These are phyloP conservation scores for Acomys russatus DNA, from an alignment of 2,797 vertebrate species.

Conservation along the genomic window DNA sequence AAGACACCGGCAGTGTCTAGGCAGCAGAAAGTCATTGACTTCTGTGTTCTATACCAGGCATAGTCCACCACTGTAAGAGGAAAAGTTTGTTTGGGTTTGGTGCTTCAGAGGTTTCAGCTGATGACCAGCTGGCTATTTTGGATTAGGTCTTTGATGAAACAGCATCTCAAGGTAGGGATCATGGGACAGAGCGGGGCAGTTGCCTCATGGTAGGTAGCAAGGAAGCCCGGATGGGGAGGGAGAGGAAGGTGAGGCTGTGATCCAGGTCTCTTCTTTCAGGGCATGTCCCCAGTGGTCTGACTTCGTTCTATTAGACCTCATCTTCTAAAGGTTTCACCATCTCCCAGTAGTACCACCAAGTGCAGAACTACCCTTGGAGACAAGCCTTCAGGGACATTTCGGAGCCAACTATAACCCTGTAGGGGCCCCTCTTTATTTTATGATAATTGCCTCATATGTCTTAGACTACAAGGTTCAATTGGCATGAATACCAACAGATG, in stretches of 20 bases:
- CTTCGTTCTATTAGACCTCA: not conserved
- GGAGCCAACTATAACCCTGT: too few relatives aligned
- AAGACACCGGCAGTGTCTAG: not conserved
- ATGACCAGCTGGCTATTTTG: not conserved
- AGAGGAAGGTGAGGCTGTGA: too few relatives aligned
- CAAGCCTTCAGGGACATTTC: not conserved
- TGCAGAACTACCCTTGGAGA: not conserved
- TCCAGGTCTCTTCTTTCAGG: not conserved
- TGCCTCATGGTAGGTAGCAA: not conserved
- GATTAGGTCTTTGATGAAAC: not conserved
- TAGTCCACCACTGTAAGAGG: not conserved
- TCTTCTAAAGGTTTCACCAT: not conserved
- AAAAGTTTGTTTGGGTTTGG: not conserved
- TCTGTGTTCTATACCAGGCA: too few relatives aligned
- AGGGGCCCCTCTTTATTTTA: not conserved
- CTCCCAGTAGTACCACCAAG: too few relatives aligned
- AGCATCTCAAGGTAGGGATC: not conserved
- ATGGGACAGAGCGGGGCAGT: fast-evolving
- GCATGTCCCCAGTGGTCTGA: not conserved
- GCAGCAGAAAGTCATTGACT: not conserved
- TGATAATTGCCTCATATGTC: not conserved
- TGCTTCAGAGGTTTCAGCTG: not conserved
- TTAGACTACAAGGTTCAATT: not conserved
- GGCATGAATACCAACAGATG: not conserved
- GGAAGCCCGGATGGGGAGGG: not conserved